Evolutionary conservation across 2,113 vertebrate genomes (phyloP).

Genomic region (Ranitomeya variabilis): DNA sequence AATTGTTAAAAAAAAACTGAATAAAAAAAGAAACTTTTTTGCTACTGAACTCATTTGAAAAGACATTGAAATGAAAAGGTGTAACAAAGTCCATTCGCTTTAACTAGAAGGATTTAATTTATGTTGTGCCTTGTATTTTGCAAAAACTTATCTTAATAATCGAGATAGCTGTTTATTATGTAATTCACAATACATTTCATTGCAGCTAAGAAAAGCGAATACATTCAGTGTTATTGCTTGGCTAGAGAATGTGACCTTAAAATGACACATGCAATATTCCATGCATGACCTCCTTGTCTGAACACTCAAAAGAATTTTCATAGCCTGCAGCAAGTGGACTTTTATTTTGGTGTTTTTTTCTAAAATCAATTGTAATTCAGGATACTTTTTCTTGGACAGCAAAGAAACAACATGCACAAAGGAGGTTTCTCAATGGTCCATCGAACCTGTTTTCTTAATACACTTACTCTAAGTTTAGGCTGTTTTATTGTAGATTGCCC

Average conservation of each 20-base stretch:
- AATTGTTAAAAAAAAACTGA: too few relatives aligned
- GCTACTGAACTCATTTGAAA: too few relatives aligned
- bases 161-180: not conserved
- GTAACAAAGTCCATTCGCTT: too few relatives aligned
- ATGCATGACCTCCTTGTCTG: conserved; percentile 36
- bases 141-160: not conserved
- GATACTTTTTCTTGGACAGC: not conserved
- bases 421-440: not conserved
- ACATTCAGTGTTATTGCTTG: not conserved
- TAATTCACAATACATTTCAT: not conserved
- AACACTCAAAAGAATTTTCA: conserved; percentile 5
- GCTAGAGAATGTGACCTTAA: conserved; percentile 2
- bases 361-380: not conserved
- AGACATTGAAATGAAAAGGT: too few relatives aligned
- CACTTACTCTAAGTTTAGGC: not conserved
- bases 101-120: too few relatives aligned
- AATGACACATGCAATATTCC: conserved; percentile 35
- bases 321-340: conserved; percentile 31
- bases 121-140: not conserved
- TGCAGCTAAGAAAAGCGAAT: not conserved
- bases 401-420: not conserved
- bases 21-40: too few relatives aligned
- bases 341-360: not conserved
- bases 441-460: not conserved
- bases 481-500: not conserved